A percentile compares a stretch with the other conserved stretches of the same genome.
Conservation (phyloP, 2,113 vertebrate genomes). For the Bambusicola thoracicus region DNA sequence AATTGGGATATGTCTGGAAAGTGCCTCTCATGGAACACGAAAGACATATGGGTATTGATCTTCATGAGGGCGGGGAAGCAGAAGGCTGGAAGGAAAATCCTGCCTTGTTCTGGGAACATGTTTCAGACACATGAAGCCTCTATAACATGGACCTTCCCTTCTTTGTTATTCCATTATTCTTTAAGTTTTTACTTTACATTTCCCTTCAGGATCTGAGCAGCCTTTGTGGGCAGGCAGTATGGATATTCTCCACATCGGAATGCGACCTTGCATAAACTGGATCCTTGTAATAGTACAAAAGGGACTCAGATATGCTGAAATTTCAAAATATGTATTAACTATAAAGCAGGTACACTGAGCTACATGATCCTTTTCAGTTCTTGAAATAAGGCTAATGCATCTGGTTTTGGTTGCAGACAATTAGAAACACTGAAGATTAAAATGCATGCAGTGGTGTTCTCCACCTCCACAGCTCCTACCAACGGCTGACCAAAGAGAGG, state of each 20-base stretch:
- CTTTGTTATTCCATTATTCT: background rate
- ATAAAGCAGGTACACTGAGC: background rate
- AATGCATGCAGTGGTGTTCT: background rate
- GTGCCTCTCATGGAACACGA: background rate
- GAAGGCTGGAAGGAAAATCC: background rate
- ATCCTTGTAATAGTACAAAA: background rate
- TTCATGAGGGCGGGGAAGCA: background rate
- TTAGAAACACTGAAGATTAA: background rate
- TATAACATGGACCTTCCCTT: background rate
- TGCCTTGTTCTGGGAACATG: background rate
- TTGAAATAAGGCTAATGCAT: background rate
- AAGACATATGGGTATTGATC: background rate
- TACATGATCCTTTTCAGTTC: background rate
- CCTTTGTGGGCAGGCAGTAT: background rate
- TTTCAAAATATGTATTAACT: background rate
- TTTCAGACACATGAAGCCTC: background rate
- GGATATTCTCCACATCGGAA: background rate
- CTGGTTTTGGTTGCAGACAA: background rate
- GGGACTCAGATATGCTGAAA: background rate
- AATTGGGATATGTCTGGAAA: background rate
- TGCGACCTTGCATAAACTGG: rapidly evolving
- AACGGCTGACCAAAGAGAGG: background rate
- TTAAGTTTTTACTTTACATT: background rate
- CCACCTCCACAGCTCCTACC: background rate
- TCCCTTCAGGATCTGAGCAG: background rate